phyloP scores from a whole-genome alignment of 35 echinoderm and acorn worm species.

The Diadema setosum region DNA sequence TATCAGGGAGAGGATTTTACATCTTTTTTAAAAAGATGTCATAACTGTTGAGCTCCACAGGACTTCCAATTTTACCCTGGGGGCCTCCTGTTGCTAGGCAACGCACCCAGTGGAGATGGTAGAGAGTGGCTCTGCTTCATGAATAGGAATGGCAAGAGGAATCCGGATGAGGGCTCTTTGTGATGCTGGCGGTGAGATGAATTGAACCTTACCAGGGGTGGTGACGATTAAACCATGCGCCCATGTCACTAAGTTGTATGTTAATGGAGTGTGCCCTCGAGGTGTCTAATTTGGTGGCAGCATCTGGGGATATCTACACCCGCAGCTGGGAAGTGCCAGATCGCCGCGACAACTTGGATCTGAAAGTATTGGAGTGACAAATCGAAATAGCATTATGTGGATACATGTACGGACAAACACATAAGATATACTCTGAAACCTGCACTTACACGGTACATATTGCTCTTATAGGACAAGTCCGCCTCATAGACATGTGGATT shows the following conservation, averaged over 20 bases:
- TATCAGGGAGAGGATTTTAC: too few species aligned
- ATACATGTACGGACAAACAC: too few species aligned
- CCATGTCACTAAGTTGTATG: too few species aligned
- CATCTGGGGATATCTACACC: not conserved
- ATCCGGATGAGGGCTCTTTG: too few species aligned
- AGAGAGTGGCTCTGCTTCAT: too few species aligned
- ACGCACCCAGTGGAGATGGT: too few species aligned
- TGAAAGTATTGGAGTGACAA: not conserved
- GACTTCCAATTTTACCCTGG: too few species aligned
- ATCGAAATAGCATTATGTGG: not conserved
- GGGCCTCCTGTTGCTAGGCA: too few species aligned
- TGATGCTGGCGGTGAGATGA: not conserved
- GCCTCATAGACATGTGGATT: not conserved
- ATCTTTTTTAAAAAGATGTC: too few species aligned
- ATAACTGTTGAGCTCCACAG: too few species aligned
- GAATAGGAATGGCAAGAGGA: too few species aligned
- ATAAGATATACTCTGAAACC: not conserved
- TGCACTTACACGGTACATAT: not conserved
- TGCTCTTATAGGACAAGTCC: not conserved
- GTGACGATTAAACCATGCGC: too few species aligned
- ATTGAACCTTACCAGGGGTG: not conserved
- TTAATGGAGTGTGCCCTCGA: not conserved
- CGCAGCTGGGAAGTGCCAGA: not conserved
- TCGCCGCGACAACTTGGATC: not conserved
- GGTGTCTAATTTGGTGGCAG: not conserved